Conservation (phyloP, 2,888 invertebrate genomes). For the Xylota segnis region DNA sequence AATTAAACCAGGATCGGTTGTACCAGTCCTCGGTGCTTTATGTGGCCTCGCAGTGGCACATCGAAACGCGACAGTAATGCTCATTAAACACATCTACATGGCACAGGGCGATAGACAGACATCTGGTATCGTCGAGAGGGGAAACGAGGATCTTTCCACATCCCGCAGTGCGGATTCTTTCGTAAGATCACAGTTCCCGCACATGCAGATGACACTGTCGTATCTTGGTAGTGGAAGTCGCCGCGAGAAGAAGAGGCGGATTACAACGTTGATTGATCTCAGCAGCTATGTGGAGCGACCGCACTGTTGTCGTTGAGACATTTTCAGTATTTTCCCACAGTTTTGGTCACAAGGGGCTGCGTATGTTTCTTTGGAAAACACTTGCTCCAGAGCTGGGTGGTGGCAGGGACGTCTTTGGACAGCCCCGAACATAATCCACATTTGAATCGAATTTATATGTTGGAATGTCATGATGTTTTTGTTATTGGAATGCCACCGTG, state of each 20-base stretch:
- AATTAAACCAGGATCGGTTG: slow-evolving; percentile 67
- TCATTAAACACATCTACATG: slow-evolving; percentile 71
- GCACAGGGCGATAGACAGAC: slow-evolving; percentile 59
- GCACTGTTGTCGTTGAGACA: slow-evolving; percentile 28
- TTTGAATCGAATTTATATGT: slow-evolving; percentile 72
- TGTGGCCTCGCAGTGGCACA: slow-evolving; percentile 47
- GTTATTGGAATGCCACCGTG: slow-evolving; percentile 49
- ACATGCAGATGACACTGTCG: slow-evolving; percentile 62
- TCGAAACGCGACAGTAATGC: slow-evolving; percentile 73
- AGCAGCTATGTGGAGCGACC: slow-evolving; percentile 73
- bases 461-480: slow-evolving; percentile 54
- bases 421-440: slow-evolving; percentile 47
- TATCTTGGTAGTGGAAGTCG: slow-evolving; percentile 12
- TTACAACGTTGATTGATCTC: slow-evolving; percentile 75
- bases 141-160: slow-evolving; percentile 43
- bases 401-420: slow-evolving; percentile 41
- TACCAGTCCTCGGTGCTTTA: slow-evolving; percentile 49
- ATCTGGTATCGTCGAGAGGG: slow-evolving; percentile 70
- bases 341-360: slow-evolving; percentile 55
- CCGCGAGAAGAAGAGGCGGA: slow-evolving; percentile 47
- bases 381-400: slow-evolving; percentile 64
- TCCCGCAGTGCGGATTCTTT: slow-evolving; percentile 58
- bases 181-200: slow-evolving; percentile 53
- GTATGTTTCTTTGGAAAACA: slow-evolving; percentile 63
- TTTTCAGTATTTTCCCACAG: slow-evolving; percentile 75